Conservation (phyloP, 2,888 invertebrate species). For the Melipona bicolor region DNA sequence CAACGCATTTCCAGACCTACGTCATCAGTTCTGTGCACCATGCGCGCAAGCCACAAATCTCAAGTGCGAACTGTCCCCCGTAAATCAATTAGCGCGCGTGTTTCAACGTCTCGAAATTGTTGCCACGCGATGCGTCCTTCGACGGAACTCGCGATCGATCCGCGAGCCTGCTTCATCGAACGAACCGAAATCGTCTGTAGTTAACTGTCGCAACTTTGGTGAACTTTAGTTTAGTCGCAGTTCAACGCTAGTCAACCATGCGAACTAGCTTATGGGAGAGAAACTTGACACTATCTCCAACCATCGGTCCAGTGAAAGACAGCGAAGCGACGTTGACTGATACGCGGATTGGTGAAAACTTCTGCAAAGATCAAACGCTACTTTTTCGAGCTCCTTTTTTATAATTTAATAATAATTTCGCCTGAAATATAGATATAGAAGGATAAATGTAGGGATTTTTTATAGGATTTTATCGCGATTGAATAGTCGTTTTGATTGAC, state of each 20-base stretch:
- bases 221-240: not conserved
- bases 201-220: slow-evolving; percentile 1
- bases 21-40: not conserved
- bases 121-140: not conserved
- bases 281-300: slow-evolving; percentile 62
- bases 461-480: too few species aligned
- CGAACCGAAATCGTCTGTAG: not conserved
- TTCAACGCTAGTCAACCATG: slow-evolving; percentile 10
- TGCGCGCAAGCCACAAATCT: not conserved
- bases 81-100: slow-evolving; percentile 20
- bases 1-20: not conserved
- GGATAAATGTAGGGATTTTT: too few species aligned
- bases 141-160: not conserved
- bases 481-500: not conserved
- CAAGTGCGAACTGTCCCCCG: not conserved
- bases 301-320: slow-evolving; percentile 62
- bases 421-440: not conserved
- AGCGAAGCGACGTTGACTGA: slow-evolving; percentile 15
- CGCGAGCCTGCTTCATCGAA: not conserved
- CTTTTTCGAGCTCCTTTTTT: too few species aligned
- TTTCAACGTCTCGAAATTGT: slow-evolving; percentile 3
- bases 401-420: not conserved
- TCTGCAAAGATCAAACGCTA: too few species aligned
- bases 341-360: too few species aligned
- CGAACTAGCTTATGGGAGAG: slow-evolving; percentile 31